Conservation (phyloP, 1,140 invertebrate genomes). For the Bombyx mandarina region DNA sequence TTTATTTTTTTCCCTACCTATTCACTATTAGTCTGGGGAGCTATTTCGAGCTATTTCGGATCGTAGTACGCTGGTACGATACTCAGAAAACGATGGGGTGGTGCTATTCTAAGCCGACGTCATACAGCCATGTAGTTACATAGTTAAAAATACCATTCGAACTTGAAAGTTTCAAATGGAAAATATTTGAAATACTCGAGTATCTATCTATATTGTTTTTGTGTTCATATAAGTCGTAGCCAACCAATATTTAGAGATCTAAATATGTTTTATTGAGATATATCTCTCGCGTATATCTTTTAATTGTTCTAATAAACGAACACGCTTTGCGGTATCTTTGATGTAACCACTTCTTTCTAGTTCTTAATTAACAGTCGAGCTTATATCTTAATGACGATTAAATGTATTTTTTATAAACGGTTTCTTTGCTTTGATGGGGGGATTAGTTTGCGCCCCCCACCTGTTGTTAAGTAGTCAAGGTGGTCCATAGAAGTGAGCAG, state of each 20-base stretch:
- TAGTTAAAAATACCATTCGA: no score
- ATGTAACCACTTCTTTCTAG: conserved; percentile 15
- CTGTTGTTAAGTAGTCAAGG: no score
- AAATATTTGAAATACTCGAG: neutral
- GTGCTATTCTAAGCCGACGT: no score
- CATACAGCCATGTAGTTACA: no score
- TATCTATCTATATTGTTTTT: neutral
- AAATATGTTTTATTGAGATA: neutral
- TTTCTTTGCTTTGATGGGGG: conserved; percentile 11
- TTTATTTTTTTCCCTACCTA: no score
- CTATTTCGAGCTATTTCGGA: no score
- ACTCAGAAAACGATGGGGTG: no score
- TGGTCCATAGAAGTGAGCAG: no score
- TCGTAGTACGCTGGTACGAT: no score
- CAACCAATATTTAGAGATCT: no score
- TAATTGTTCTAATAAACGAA: conserved; percentile 6
- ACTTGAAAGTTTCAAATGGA: neutral
- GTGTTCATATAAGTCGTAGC: no score
- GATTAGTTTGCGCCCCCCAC: neutral
- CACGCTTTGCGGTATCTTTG: conserved; percentile 2
- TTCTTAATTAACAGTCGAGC: conserved; percentile 16
- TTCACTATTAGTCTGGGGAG: no score
- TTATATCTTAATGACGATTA: conserved; percentile 12
- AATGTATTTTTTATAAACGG: conserved; percentile 17
- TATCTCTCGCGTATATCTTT: neutral